These are phyloP conservation scores for Nibea coibor DNA, from an alignment of 2,113 vertebrate species.

Conservation along the genomic window DNA sequence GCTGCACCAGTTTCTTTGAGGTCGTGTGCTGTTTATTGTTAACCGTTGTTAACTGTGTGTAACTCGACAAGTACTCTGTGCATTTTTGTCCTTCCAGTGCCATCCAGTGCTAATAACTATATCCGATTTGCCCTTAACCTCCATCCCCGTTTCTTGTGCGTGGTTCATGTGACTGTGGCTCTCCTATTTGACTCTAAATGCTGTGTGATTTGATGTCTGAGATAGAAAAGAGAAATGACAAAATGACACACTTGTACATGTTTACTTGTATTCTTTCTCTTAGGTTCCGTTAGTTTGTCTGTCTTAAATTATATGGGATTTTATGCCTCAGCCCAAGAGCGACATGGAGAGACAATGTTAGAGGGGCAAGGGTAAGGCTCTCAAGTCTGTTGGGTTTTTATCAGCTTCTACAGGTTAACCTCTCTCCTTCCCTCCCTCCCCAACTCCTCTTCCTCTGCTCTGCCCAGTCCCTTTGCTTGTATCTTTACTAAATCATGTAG, in stretches of 20 bases:
- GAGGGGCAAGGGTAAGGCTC: conserved; percentile 99
- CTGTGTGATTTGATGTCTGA: conserved; percentile 73
- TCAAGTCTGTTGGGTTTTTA: conserved; percentile 93
- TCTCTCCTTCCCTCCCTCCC: conserved; percentile 77
- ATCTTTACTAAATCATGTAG: conserved; percentile 77
- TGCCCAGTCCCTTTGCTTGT: conserved; percentile 75
- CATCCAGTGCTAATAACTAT: conserved; percentile 80
- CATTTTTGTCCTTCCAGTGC: conserved; percentile 82
- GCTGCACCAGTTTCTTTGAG: conserved; percentile 75
- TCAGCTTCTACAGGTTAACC: conserved; percentile 79
- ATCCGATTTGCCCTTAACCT: conserved; percentile 74
- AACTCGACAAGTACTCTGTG: conserved; percentile 77
- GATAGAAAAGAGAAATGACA: conserved; percentile 60
- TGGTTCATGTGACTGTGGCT: conserved; percentile 81
- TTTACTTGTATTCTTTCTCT: conserved; percentile 99
- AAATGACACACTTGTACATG: conserved; percentile 86
- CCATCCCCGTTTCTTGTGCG: conserved; percentile 71
- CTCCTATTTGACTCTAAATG: conserved; percentile 75
- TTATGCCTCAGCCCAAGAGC: conserved; percentile 88
- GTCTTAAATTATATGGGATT: conserved; percentile 98
- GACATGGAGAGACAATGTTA: conserved; percentile 91
- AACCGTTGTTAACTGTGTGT: conserved; percentile 72
- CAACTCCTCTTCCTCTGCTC: conserved; percentile 75
- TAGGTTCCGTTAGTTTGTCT: conserved; percentile 99
- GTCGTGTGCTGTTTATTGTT: conserved; percentile 67